A percentile compares a stretch with the other conserved stretches of the same genome.
phyloP scores from a whole-genome alignment of 2,113 vertebrate genomes.

The Mugil cephalus region DNA sequence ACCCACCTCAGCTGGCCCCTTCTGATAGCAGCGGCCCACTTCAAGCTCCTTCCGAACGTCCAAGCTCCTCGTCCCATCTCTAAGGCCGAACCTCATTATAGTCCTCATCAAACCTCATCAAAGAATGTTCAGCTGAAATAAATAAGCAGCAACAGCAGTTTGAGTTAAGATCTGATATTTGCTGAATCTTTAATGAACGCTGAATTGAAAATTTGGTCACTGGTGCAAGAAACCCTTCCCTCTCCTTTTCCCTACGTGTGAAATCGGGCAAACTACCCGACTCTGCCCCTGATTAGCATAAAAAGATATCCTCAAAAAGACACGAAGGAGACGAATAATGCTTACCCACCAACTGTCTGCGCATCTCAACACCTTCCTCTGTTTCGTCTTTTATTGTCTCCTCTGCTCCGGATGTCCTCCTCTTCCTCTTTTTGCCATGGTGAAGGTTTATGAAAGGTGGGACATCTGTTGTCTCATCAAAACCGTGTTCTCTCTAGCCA shows the following conservation, averaged over 20 bases:
- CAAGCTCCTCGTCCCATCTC: too few relatives aligned
- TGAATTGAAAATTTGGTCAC: neutral
- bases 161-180: neutral
- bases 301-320: slow-evolving; percentile 24
- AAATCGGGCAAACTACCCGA: neutral
- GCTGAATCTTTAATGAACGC: neutral
- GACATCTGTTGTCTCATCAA: slow-evolving; percentile 63
- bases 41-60: too few relatives aligned
- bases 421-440: slow-evolving; percentile 37
- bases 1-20: too few relatives aligned
- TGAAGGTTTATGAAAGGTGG: slow-evolving; percentile 60
- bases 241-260: neutral
- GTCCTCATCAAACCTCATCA: too few relatives aligned
- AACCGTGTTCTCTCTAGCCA: slow-evolving; percentile 10
- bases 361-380: neutral
- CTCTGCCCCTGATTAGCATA: slow-evolving; percentile 57
- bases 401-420: slow-evolving; percentile 21
- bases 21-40: too few relatives aligned
- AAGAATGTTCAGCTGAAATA: too few relatives aligned
- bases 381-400: slow-evolving; percentile 9
- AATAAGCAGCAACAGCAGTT: too few relatives aligned
- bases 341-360: slow-evolving; percentile 26
- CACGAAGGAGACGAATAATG: slow-evolving; percentile 36
- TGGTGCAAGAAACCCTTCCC: neutral
- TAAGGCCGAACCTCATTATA: too few relatives aligned